Evolutionary conservation across 1,140 invertebrate genomes (phyloP).

Genomic region (Bombus sylvicola): DNA sequence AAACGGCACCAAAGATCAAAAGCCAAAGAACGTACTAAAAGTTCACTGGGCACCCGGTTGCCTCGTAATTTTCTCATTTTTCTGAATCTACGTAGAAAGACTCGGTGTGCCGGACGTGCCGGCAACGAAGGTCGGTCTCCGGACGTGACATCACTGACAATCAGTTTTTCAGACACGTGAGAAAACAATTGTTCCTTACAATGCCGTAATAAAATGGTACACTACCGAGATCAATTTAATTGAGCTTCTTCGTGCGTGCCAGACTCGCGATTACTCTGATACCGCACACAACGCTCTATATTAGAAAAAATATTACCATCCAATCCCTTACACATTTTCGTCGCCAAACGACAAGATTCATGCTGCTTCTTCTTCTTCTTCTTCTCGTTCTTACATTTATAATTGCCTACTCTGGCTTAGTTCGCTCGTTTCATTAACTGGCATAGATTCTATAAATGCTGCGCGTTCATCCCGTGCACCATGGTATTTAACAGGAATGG

Average conservation of each 20-base stretch:
- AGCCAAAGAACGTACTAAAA: too few relatives aligned
- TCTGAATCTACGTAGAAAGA: conserved; percentile 45
- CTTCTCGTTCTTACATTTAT: not conserved
- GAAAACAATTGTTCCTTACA: conserved; percentile 62
- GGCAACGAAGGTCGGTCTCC: conserved; percentile 58
- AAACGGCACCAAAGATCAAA: too few relatives aligned
- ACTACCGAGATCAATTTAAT: conserved; percentile 47
- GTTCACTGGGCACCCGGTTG: too few relatives aligned
- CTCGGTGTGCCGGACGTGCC: conserved; percentile 52
- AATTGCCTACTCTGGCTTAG: not conserved
- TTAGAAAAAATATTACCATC: not conserved
- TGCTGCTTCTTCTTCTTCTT: too few relatives aligned
- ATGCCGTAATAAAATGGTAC: conserved; percentile 56
- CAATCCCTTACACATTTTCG: not conserved
- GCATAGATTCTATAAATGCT: conserved; percentile 30
- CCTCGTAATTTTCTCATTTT: conserved; percentile 37
- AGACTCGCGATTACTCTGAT: conserved; percentile 2
- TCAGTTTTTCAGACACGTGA: conserved; percentile 66
- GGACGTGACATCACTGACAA: conserved; percentile 65
- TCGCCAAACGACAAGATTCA: not conserved
- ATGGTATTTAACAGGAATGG: conserved; percentile 44
- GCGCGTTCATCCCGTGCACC: conserved; percentile 18
- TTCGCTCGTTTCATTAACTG: conserved; percentile 12
- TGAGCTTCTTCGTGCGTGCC: conserved; percentile 21
- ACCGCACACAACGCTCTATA: not conserved